These are phyloP conservation scores for Zosterops lateralis DNA, from an alignment of 2,113 vertebrate species.

Conservation along the genomic window DNA sequence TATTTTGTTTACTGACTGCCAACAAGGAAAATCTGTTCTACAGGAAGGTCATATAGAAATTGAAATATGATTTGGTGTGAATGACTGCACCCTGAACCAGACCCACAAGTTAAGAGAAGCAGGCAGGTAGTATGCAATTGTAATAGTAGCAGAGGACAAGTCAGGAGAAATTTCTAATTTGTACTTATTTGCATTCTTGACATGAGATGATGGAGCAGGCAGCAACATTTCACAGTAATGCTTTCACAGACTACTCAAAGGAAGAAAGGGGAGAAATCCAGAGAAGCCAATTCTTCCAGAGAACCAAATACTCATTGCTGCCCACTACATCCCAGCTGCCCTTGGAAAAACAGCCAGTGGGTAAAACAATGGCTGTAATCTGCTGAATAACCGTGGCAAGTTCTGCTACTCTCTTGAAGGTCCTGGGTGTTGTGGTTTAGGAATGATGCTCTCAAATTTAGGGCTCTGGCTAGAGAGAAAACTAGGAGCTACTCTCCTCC, in stretches of 20 bases:
- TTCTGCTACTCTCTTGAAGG: not conserved
- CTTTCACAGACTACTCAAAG: not conserved
- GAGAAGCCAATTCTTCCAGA: not conserved
- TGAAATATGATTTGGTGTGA: not conserved
- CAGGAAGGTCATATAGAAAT: not conserved
- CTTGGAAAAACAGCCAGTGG: not conserved
- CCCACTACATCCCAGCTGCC: rapidly evolving
- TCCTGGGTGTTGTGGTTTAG: not conserved
- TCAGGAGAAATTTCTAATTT: not conserved
- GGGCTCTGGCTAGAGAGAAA: not conserved
- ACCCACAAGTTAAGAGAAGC: not conserved
- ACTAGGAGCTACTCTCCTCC: not conserved
- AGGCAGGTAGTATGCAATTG: not conserved
- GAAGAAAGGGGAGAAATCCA: not conserved
- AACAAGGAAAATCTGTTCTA: not conserved
- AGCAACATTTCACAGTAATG: not conserved
- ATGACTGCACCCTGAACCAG: not conserved
- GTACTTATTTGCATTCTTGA: not conserved
- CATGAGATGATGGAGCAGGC: not conserved
- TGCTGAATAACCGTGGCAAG: not conserved
- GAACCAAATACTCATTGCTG: not conserved
- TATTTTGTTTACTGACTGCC: not conserved
- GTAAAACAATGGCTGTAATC: not conserved
- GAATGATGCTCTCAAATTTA: not conserved
- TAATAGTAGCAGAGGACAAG: not conserved